Evolutionary conservation across 2,797 vertebrate genomes (phyloP).

Genomic region (Naso thynnoides): DNA sequence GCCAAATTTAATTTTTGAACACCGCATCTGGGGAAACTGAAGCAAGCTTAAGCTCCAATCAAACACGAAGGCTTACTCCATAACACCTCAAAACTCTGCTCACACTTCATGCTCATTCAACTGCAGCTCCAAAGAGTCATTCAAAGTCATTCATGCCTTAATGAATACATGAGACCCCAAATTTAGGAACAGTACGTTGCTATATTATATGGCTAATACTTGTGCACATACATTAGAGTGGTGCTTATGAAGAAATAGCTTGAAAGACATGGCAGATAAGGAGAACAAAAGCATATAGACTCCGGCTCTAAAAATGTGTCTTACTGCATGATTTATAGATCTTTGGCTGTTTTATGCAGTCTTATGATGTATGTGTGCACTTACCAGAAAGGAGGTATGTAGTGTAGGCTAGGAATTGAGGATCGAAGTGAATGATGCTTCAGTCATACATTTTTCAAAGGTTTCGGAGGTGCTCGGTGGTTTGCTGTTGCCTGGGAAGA

Average conservation of each 20-base stretch:
- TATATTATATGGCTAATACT: constrained; percentile 33
- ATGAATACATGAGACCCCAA: constrained; percentile 29
- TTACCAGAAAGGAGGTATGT: constrained; percentile 72
- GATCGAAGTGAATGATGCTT: constrained; percentile 76
- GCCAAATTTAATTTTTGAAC: constrained; percentile 37
- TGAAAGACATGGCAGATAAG: constrained; percentile 17
- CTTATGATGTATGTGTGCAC: constrained; percentile 77
- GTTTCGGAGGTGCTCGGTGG: constrained; percentile 53
- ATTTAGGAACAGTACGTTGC: constrained; percentile 29
- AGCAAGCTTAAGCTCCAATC: constrained; percentile 31
- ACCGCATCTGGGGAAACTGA: constrained; percentile 13
- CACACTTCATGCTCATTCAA: constrained; percentile 31
- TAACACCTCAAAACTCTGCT: constrained; percentile 10
- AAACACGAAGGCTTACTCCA: constrained; percentile 21
- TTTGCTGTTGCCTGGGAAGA: constrained; percentile 60
- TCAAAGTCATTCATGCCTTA: not conserved
- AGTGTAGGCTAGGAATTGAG: constrained; percentile 59
- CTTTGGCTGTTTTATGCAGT: constrained; percentile 62
- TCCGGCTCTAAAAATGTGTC: constrained; percentile 49
- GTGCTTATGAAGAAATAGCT: constrained; percentile 45
- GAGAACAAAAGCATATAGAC: constrained; percentile 57
- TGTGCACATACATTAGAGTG: constrained; percentile 34
- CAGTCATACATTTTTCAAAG: constrained; percentile 78
- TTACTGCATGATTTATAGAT: constrained; percentile 76
- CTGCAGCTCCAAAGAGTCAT: constrained; percentile 22